Conservation (phyloP, 2,888 invertebrate genomes). For the Athalia circularis region DNA sequence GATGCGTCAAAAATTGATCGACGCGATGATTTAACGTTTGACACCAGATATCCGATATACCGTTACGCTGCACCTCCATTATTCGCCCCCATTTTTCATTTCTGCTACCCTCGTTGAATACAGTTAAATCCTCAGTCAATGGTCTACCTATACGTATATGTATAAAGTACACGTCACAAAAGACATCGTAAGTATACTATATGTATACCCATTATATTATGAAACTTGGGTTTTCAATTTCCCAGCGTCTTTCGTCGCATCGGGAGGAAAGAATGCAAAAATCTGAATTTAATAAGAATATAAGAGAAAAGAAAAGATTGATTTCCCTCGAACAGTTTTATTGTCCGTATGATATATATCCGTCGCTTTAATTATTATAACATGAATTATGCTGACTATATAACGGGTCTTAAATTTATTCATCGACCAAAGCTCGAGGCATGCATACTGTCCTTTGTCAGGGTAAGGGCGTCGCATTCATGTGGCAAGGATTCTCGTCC, state of each 20-base stretch:
- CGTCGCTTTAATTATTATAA: too few relatives aligned
- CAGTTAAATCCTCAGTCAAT: conserved; percentile 32
- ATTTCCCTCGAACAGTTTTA: too few relatives aligned
- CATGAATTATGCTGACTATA: too few relatives aligned
- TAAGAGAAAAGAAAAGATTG: too few relatives aligned
- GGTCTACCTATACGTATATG: neutral
- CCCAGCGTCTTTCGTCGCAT: too few relatives aligned
- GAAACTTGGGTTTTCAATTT: conserved; percentile 21
- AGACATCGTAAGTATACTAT: conserved; percentile 1
- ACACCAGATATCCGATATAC: conserved; percentile 22
- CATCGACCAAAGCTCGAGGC: neutral
- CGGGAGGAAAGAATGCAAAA: too few relatives aligned
- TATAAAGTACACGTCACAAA: neutral
- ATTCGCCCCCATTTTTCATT: conserved; percentile 35
- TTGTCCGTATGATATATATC: too few relatives aligned
- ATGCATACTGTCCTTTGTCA: neutral
- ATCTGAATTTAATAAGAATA: too few relatives aligned
- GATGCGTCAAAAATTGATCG: conserved; percentile 41
- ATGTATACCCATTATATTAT: neutral
- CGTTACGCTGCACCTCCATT: conserved; percentile 20
- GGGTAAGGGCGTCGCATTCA: conserved; percentile 2
- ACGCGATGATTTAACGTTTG: conserved; percentile 43
- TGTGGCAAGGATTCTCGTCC: conserved; percentile 19
- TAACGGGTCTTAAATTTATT: too few relatives aligned
- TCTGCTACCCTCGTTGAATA: conserved; percentile 15